Conservation (phyloP, 1,140 invertebrate species). For the Hyposmocoma kahamanoa region DNA sequence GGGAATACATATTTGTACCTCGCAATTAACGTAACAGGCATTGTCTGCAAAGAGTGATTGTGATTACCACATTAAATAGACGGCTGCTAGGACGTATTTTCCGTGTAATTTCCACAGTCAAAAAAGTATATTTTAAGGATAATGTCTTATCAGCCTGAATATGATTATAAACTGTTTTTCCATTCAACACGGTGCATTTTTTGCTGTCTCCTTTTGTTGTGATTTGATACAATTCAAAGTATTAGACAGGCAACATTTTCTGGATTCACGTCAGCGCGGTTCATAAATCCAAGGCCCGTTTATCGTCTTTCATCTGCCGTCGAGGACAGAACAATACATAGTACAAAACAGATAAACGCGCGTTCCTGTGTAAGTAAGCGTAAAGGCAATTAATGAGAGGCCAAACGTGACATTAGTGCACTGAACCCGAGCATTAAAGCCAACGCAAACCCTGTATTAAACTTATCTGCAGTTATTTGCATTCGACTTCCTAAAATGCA, state of each 20-base stretch:
- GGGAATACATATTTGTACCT: constrained; percentile 9
- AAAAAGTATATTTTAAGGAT: too few species aligned
- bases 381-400: constrained; percentile 58
- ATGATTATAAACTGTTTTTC: too few species aligned
- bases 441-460: constrained; percentile 56
- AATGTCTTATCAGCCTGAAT: too few species aligned
- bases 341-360: constrained; percentile 40
- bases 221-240: too few species aligned
- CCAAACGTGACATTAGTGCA: constrained; percentile 68
- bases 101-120: neutral
- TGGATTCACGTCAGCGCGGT: too few species aligned
- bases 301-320: too few species aligned
- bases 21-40: constrained; percentile 17
- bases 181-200: too few species aligned
- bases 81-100: neutral
- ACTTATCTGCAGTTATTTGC: constrained; percentile 68
- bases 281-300: too few species aligned
- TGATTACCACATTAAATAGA: constrained; percentile 1
- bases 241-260: too few species aligned
- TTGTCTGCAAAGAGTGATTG: constrained; percentile 19
- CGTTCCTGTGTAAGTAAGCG: constrained; percentile 50
- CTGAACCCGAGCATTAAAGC: constrained; percentile 61
- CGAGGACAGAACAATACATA: constrained; percentile 2
- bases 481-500: constrained; percentile 65
- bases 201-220: too few species aligned